Evolutionary conservation across 2,113 vertebrate species (phyloP).

Genomic region (Nycticorax nycticorax): DNA sequence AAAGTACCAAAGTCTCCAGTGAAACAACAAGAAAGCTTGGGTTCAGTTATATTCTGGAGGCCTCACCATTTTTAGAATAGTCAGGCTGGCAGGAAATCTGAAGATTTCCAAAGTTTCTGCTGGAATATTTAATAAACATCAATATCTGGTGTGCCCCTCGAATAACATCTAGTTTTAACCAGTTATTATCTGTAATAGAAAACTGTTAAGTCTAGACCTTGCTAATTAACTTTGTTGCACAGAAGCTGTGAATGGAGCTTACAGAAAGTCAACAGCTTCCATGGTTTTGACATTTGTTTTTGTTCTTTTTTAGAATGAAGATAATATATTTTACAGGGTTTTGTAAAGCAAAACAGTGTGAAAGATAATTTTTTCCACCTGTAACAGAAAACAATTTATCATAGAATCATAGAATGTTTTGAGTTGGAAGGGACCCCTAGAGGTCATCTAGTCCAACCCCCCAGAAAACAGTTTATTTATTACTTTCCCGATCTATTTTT

Average conservation of each 20-base stretch:
- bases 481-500: not conserved
- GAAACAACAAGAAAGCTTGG: not conserved
- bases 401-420: too few relatives aligned
- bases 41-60: not conserved
- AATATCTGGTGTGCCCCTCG: not conserved
- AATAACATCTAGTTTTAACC: not conserved
- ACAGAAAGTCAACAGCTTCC: not conserved
- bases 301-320: not conserved
- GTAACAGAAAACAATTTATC: not conserved
- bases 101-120: not conserved
- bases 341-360: not conserved
- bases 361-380: not conserved
- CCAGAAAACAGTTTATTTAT: not conserved
- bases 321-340: not conserved
- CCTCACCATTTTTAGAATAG: not conserved
- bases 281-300: not conserved
- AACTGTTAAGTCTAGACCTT: not conserved
- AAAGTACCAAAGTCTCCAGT: not conserved
- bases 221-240: not conserved
- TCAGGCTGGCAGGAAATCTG: not conserved
- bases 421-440: too few relatives aligned
- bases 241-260: not conserved
- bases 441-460: too few relatives aligned
- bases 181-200: not conserved
- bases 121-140: not conserved